A percentile compares a stretch with the other conserved stretches of the same genome.
These are phyloP conservation scores for Drosophila santomea DNA, from an alignment of 1,140 invertebrate genomes.

Conservation along the genomic window DNA sequence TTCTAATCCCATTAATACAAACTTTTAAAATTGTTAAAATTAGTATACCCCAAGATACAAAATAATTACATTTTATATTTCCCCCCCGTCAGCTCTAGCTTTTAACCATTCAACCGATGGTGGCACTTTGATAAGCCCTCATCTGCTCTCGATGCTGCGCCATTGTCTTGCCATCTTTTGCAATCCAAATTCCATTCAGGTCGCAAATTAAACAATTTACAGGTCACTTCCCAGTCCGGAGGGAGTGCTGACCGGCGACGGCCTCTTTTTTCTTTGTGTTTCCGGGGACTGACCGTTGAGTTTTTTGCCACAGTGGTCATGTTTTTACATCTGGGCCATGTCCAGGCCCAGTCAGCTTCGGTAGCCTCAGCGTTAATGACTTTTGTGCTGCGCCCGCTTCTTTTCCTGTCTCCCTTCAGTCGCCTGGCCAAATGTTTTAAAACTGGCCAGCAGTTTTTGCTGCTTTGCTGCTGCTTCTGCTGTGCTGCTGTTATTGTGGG, in stretches of 20 bases:
- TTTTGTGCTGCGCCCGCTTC: slow-evolving; percentile 71
- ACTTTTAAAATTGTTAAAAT: neutral
- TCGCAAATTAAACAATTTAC: slow-evolving; percentile 34
- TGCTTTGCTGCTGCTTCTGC: slow-evolving; percentile 17
- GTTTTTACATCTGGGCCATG: slow-evolving; percentile 82
- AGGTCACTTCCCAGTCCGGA: slow-evolving; percentile 39
- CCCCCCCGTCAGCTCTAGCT: neutral
- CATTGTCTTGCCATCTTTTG: slow-evolving; percentile 6
- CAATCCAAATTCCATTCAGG: slow-evolving; percentile 5
- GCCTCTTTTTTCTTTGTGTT: slow-evolving; percentile 40
- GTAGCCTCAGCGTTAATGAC: slow-evolving; percentile 78
- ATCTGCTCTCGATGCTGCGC: neutral
- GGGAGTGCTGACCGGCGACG: neutral
- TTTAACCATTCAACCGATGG: slow-evolving; percentile 34
- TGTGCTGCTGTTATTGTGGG: slow-evolving; percentile 47
- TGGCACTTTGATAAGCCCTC: slow-evolving; percentile 39
- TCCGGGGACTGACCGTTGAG: slow-evolving; percentile 61
- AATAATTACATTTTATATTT: slow-evolving; percentile 28
- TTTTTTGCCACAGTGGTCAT: slow-evolving; percentile 80
- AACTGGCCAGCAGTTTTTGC: slow-evolving; percentile 49
- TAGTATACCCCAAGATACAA: neutral
- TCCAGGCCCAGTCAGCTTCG: slow-evolving; percentile 65
- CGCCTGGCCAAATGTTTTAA: slow-evolving; percentile 50
- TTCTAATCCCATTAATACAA: neutral
- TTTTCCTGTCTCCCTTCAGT: neutral